Evolutionary conservation across 53 echinoderm and acorn worm genomes (phyloP).

Genomic region (Temnopleurus reevesii): DNA sequence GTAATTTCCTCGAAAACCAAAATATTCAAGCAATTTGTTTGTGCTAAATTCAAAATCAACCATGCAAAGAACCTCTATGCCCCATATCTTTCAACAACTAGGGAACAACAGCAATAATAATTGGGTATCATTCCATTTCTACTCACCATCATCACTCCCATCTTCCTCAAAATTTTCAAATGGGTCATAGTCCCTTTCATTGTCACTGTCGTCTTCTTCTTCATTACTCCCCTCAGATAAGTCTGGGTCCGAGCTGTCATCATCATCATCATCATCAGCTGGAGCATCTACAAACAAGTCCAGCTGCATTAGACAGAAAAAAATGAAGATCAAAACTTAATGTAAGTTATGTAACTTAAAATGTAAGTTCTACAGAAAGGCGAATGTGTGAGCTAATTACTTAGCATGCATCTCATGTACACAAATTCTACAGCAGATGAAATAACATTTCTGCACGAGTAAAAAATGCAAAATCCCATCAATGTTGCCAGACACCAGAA

Average conservation of each 20-base stretch:
- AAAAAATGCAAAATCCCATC: neutral
- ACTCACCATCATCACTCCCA: slow-evolving; percentile 52
- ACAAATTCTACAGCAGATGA: neutral
- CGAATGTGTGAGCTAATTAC: too few species aligned
- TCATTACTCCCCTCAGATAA: slow-evolving; percentile 8
- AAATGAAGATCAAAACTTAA: neutral
- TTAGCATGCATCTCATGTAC: too few species aligned
- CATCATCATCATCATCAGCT: slow-evolving; percentile 29
- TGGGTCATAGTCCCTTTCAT: slow-evolving; percentile 44
- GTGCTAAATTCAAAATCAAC: too few species aligned
- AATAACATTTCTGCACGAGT: neutral
- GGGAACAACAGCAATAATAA: too few species aligned
- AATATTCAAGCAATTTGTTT: too few species aligned
- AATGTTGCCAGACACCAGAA: neutral
- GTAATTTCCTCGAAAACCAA: too few species aligned
- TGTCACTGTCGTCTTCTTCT: slow-evolving; percentile 7
- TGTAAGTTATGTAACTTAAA: neutral
- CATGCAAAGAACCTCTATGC: too few species aligned
- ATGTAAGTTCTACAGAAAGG: too few species aligned
- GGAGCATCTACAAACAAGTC: slow-evolving; percentile 66
- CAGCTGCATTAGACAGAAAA: slow-evolving; percentile 10
- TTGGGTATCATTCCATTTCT: too few species aligned
- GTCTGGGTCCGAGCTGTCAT: slow-evolving; percentile 27
- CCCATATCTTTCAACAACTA: too few species aligned
- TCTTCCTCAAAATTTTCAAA: slow-evolving; percentile 28